phyloP scores from a whole-genome alignment of 2,113 vertebrate genomes.

The Tapirus terrestris region DNA sequence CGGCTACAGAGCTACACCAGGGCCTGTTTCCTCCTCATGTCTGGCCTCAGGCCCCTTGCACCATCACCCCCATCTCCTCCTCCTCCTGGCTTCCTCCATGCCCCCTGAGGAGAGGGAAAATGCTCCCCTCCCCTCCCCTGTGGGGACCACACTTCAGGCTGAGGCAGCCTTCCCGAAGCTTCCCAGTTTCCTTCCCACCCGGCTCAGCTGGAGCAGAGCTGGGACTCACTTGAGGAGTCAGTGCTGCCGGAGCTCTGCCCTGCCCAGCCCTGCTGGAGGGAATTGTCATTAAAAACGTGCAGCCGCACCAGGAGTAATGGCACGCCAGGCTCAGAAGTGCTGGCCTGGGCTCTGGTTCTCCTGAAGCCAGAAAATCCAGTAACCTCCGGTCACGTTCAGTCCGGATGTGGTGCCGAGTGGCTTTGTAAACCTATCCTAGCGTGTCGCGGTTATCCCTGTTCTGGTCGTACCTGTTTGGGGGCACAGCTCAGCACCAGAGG shows the following conservation, averaged over 20 bases:
- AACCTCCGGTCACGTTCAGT: fast-evolving
- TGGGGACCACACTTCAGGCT: background rate
- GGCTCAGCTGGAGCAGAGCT: background rate
- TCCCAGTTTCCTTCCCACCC: background rate
- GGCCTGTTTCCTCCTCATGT: fast-evolving
- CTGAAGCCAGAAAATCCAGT: background rate
- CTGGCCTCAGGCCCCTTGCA: background rate
- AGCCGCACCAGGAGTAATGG: background rate
- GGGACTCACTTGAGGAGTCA: background rate
- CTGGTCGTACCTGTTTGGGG: background rate
- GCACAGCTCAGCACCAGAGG: background rate
- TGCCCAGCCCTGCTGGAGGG: background rate
- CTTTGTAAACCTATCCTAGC: background rate
- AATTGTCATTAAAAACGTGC: background rate
- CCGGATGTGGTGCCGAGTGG: background rate
- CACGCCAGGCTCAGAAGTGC: fast-evolving
- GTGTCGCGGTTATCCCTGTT: background rate
- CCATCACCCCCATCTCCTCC: background rate
- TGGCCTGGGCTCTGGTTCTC: background rate
- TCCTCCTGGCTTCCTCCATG: background rate
- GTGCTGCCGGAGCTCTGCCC: background rate
- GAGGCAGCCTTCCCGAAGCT: background rate
- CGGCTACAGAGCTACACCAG: background rate
- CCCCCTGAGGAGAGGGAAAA: background rate
- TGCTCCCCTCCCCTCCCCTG: background rate